Evolutionary conservation across 2,888 invertebrate genomes (phyloP), one percentile per base, ranked within the genome.

Genomic region (Matsumyia berberina): DNA sequence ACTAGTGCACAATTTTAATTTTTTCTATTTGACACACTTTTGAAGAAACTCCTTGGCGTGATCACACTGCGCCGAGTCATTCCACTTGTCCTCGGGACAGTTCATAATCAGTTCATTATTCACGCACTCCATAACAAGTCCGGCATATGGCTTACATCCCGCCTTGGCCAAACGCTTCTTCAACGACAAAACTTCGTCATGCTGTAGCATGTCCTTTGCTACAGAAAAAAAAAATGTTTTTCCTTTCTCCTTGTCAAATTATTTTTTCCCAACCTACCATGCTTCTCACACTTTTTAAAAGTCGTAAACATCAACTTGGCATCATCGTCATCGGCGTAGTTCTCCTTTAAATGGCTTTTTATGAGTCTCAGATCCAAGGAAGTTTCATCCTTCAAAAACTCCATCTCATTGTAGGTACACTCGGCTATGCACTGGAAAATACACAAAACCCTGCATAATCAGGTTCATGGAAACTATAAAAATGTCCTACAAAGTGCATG

Each of bases 61-160:
- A 0, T 77, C 79, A 17, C 90, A 89, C 53, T 87, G 88, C 0
- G 88, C 49, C 0, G 87, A 85, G 6, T 86, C 55, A 33, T 83
- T 86, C 31, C 87, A 88, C 0, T 87, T 74, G 5, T 87, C 76
- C 0, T 81, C 2, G 0, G 89, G 89, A 46, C 89, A 89, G 33
- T 87, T 87, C n/a, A 89, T 24, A 8, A 88, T 90, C 86, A 90
- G 85, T 53, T 90, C 88, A 67, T 89, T 89, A 44, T 88, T 78
- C 5, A 89, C 88, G 53, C 89, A 89, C 39, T 89, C 88, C 66
- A 88, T 70, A 0, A 89, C 88, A 51, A 90, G 55, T 0, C 90
- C 90, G 0, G 90, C 80, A 81, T 87, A 89, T 2, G 87, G 82
- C 62, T 88, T 89, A 33, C 89, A 89, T 6, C 81, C 86, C 7